These are phyloP conservation scores for Antedon mediterranea DNA, from an alignment of 53 echinoderm and acorn worm species.

Conservation along the genomic window DNA sequence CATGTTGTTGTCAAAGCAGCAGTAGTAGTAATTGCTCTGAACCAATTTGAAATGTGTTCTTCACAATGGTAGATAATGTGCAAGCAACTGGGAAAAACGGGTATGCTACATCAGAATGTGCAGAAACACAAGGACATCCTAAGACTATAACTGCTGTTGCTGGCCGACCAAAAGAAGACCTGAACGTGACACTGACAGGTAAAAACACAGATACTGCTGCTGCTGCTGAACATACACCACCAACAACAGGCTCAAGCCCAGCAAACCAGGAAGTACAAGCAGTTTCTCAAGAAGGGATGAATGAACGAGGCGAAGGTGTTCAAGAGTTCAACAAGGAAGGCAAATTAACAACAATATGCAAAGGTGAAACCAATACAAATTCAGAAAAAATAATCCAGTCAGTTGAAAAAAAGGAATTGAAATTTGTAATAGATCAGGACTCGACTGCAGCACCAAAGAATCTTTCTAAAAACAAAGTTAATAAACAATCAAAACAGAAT, in stretches of 20 bases:
- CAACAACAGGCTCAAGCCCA: background rate
- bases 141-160: no score
- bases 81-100: background rate
- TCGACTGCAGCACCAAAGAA: background rate
- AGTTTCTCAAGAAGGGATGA: background rate
- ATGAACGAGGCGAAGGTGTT: background rate
- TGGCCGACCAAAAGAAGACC: no score
- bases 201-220: no score
- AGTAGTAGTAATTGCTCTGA: no score
- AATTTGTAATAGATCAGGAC: background rate
- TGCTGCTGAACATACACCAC: no score
- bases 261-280: background rate
- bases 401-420: background rate
- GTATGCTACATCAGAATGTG: no score
- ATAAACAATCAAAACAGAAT: background rate
- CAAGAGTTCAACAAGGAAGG: background rate
- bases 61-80: background rate
- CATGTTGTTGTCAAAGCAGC: background rate
- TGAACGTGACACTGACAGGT: no score
- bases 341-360: background rate
- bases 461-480: conserved; percentile 1
- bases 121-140: no score
- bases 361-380: background rate
- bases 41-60: background rate
- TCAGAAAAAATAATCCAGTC: background rate